Evolutionary conservation across 2,888 invertebrate genomes (phyloP).

Genomic region (Philaethria dido): DNA sequence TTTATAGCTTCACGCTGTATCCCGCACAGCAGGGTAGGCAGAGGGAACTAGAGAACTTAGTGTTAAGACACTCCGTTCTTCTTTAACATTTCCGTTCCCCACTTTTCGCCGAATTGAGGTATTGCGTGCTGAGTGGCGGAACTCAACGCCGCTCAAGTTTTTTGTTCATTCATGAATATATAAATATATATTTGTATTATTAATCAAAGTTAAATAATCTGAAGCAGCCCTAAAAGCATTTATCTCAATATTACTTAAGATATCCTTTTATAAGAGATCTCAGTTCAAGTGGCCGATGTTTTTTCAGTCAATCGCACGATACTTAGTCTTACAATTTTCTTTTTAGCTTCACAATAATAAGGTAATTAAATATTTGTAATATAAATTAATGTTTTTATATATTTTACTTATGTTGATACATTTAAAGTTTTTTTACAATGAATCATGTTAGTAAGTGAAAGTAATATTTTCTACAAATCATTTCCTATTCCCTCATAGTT

Average conservation of each 20-base stretch:
- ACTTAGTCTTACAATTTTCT: slow-evolving; percentile 31
- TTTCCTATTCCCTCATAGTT: slow-evolving; percentile 52
- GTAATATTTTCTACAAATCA: slow-evolving; percentile 48
- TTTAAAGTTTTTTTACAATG: background rate
- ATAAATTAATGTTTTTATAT: too few relatives aligned
- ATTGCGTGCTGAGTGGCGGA: too few relatives aligned
- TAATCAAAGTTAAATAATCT: background rate
- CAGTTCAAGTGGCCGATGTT: slow-evolving; percentile 43
- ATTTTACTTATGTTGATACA: too few relatives aligned
- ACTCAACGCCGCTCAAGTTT: too few relatives aligned
- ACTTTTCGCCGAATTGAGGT: too few relatives aligned
- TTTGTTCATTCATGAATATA: background rate
- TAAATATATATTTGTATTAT: background rate
- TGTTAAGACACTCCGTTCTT: too few relatives aligned
- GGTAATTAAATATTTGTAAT: too few relatives aligned
- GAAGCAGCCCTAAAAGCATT: slow-evolving; percentile 56
- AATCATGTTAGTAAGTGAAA: slow-evolving; percentile 51
- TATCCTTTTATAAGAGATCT: slow-evolving; percentile 45
- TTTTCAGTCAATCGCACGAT: slow-evolving; percentile 47
- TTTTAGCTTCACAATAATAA: background rate
- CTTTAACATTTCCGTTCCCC: too few relatives aligned
- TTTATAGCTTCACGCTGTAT: too few relatives aligned
- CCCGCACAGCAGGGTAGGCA: too few relatives aligned
- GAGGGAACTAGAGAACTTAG: too few relatives aligned
- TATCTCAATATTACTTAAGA: slow-evolving; percentile 54